Percentiles rank a stretch among this genome's conserved stretches.
These are phyloP conservation scores for Cydia strobilella DNA, from an alignment of 1,140 invertebrate species.

Conservation along the genomic window DNA sequence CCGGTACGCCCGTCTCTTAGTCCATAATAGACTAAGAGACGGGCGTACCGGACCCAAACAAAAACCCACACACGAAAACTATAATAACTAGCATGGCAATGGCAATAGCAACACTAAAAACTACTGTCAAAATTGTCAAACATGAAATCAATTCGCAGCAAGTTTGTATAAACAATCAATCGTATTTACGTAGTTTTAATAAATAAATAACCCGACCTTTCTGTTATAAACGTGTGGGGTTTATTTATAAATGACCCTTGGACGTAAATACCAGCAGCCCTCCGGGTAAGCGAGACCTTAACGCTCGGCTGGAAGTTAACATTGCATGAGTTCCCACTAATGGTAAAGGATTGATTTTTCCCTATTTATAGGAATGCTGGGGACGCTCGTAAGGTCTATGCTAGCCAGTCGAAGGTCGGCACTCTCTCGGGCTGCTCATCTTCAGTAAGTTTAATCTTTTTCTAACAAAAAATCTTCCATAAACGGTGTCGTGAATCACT, in stretches of 20 bases:
- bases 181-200: slow-evolving; percentile 8
- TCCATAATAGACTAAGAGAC: no score
- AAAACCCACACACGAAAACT: no score
- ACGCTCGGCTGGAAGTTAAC: slow-evolving; percentile 51
- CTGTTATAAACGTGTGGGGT: not conserved
- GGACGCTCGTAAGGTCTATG: slow-evolving; percentile 74
- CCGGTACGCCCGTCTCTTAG: no score
- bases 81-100: not conserved
- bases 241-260: slow-evolving; percentile 73
- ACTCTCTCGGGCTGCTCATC: slow-evolving; percentile 79
- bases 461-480: slow-evolving; percentile 34
- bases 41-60: no score
- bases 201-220: slow-evolving; percentile 13
- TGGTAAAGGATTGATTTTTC: slow-evolving; percentile 72
- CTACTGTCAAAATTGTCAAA: slow-evolving; percentile 40
- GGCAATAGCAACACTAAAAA: slow-evolving; percentile 28
- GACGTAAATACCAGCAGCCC: slow-evolving; percentile 76
- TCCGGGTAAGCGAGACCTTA: slow-evolving; percentile 72
- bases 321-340: slow-evolving; percentile 69
- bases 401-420: slow-evolving; percentile 77
- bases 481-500: slow-evolving; percentile 29
- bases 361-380: slow-evolving; percentile 79
- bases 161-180: slow-evolving; percentile 30
- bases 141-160: slow-evolving; percentile 21
- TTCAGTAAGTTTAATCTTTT: slow-evolving; percentile 67